Evolutionary conservation across 1,140 invertebrate genomes (phyloP).

Genomic region (Heliothis subflexa): DNA sequence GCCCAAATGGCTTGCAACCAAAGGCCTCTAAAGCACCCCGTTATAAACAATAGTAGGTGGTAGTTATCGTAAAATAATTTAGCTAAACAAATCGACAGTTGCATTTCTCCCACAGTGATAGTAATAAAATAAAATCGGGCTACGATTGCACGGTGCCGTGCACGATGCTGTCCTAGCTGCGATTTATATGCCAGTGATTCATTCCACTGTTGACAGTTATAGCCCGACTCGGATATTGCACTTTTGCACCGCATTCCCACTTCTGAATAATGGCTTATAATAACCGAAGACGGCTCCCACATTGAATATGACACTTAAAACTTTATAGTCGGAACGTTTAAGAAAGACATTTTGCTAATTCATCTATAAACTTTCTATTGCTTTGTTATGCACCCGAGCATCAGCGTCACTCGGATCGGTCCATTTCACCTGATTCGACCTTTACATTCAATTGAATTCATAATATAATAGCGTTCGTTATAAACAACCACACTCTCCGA

Average conservation of each 20-base stretch:
- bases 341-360: constrained; percentile 55
- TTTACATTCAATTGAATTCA: constrained; percentile 48
- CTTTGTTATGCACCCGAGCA: constrained; percentile 39
- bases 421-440: constrained; percentile 37
- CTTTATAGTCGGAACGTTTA: not conserved
- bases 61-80: constrained; percentile 61
- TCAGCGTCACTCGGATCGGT: constrained; percentile 3
- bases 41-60: constrained; percentile 51
- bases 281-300: constrained; percentile 64
- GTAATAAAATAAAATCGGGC: constrained; percentile 70
- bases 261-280: constrained; percentile 76
- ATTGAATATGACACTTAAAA: constrained; percentile 44
- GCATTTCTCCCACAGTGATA: constrained; percentile 64
- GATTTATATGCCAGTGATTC: constrained; percentile 81
- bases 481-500: constrained; percentile 28
- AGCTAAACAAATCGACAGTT: constrained; percentile 66
- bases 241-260: constrained; percentile 75
- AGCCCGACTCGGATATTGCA: constrained; percentile 76
- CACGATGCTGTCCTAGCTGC: constrained; percentile 65
- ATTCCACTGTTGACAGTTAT: constrained; percentile 79
- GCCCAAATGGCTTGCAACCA: not conserved
- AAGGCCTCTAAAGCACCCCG: constrained; percentile 13
- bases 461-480: constrained; percentile 53
- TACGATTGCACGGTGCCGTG: constrained; percentile 59
- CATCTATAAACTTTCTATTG: constrained; percentile 60